Base-by-base conservation (phyloP, 2,888 invertebrate species). In the Serripes groenlandicus region DNA sequence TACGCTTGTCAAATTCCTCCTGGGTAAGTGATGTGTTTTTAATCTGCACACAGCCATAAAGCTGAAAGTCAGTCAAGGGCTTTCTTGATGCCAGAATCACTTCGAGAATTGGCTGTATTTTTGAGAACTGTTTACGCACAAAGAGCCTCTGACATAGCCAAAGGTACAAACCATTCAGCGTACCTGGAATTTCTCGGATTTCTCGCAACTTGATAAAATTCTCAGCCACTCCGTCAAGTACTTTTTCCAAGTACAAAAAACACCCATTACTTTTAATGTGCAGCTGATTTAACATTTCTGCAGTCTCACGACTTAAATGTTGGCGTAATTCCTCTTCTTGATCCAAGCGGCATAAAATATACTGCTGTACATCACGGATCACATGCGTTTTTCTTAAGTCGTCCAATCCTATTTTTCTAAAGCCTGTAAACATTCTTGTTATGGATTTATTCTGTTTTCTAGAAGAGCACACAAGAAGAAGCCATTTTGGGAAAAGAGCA, bases 91-190 rank as follows among this genome's bases (percentile, higher is more conserved):
- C 98, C 52, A 99, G 95, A 71, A 99, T 96, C 1, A 98, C 97
- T 93, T 98, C 98, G 11, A 99, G 95, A 1, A 99, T 95, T 0
- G 95, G 93, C 76, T 93, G 93, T 23, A 94, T 97, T 95, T 98
- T 98, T 81, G 97, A 96, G 93, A 98, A 98, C 81, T 92, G 93
- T 96, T 94, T 98, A 96, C 97, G 96, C 86, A 97, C 97, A 94
- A 99, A 98, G 34, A 99, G 96, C 70, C 98, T 96, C 94, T 99
- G 98, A 91, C 98, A 98, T 85, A 99, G 96, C 97, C 99, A 99
- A 87, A 99, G 95, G 93, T 98, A 99, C 28, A 99, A 96, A 0
- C 99, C 99, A 93, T 99, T 99, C 32, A 99, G 95, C 0, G 99
- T 99, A 9, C 98, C 98, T 0, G 99, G 99, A 71, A 99, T 99